Conservation (phyloP, 2,113 vertebrate genomes). For the Gasterosteus nipponicus region DNA sequence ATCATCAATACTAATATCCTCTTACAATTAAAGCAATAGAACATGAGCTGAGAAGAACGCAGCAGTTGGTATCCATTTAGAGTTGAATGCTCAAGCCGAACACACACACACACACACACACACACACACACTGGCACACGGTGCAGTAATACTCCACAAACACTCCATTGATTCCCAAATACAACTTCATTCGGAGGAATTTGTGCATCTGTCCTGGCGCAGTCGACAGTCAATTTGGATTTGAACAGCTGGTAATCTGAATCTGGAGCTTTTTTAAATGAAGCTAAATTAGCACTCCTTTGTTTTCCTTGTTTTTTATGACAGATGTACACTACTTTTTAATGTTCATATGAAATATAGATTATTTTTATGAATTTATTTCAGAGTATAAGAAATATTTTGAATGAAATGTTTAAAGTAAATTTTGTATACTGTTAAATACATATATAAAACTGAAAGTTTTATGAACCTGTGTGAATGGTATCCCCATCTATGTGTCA, state of each 20-base stretch:
- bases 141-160: slow-evolving; percentile 48
- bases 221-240: slow-evolving; percentile 26
- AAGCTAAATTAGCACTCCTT: slow-evolving; percentile 51
- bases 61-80: slow-evolving; percentile 19
- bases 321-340: slow-evolving; percentile 90
- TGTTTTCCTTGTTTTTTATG: slow-evolving; percentile 73
- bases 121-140: not conserved
- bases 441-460: slow-evolving; percentile 89
- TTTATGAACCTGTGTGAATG: slow-evolving; percentile 84
- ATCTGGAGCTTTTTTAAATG: slow-evolving; percentile 85
- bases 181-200: slow-evolving; percentile 17
- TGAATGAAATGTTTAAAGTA: slow-evolving; percentile 85
- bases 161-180: slow-evolving; percentile 47
- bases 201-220: slow-evolving; percentile 46
- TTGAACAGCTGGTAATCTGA: slow-evolving; percentile 48
- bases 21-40: slow-evolving; percentile 41
- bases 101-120: slow-evolving; percentile 45
- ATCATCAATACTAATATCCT: slow-evolving; percentile 4
- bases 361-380: slow-evolving; percentile 97
- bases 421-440: slow-evolving; percentile 88
- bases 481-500: slow-evolving; percentile 9
- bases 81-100: not conserved
- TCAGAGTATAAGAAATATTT: slow-evolving; percentile 92
- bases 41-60: slow-evolving; percentile 27
- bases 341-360: slow-evolving; percentile 91